Base-by-base conservation (phyloP, 1,140 invertebrate genomes). In the Drosophila willistoni region DNA sequence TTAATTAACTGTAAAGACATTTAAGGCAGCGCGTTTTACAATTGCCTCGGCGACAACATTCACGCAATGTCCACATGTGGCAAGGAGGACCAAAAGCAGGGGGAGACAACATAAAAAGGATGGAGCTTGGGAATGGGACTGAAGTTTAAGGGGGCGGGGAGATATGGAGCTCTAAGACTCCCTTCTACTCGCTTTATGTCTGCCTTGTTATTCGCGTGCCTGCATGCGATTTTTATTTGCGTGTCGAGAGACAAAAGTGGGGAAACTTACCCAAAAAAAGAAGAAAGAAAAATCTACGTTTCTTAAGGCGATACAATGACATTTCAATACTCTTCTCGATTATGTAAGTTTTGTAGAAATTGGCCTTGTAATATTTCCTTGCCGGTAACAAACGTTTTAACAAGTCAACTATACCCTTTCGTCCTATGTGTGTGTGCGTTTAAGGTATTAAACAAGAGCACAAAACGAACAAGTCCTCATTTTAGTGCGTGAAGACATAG, bases 1-100 rank as follows among this genome's bases (percentile, higher is more conserved):
- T 86, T 86, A 86, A 86, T 86, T 86, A 86, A 86, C 82, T 86
- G 79, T 79, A 79, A 87, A 87, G 83, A 87, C 75, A 86, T 86
- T 86, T 79, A 68, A 70, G 79, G 75, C 83, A 70, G 68, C 79
- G 68, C 83, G 71, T 72, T 82, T 70, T 82, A 73, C 82, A 86
- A 79, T 85, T 85, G 81, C 74, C 55, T 60, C 25, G 81, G 81
- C 51, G 71, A 77, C 73, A 71, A 67, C 64, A 59, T 80, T 77
- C 81, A 86, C 82, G 80, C 81, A 83, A 79, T 69, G 76, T 22
- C 59, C 71, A 59, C 64, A 61, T 51, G 44, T 51, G 44, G 44
- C 7, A 19, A 19, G 44, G 17, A 25, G 6, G 7, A n/a, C 14
- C 22, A 47, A 7, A 63, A 17, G 42, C 10, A 17, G 6, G 12